Evolutionary conservation across 2,888 invertebrate species (phyloP), one percentile per base, ranked within the genome.

Genomic region (Drosophila trichaetosa): DNA sequence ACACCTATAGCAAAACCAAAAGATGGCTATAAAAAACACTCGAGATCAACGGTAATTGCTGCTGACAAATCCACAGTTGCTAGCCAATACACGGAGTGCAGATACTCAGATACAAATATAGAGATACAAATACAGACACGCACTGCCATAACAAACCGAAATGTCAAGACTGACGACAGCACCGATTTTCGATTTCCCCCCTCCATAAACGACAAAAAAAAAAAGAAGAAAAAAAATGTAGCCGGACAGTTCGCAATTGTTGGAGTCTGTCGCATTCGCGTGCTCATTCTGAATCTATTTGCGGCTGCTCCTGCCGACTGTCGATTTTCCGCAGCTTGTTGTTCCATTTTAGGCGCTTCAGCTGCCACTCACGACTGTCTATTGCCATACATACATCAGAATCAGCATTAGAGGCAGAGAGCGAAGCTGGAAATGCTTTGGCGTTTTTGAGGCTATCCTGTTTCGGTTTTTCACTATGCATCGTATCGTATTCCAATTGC

Each of bases 291-390:
- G 58, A 71, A 76, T 56, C 95, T 94, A 87, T 94, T 94, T 73
- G 94, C 95, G 59, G 95, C 64, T 65, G 63, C 76, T 65, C 57
- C 62, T 24, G 21, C 4, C 21, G 31, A 13, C 59, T 13, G 3
- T 13, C 18, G 8, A 21, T 31, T 27, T 24, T 29, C 34, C 13
- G 56, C 71, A 71, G 66, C 72, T 85, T 74, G 79, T 76, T 87
- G 80, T 77, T 78, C 78, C 70, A 80, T 86, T 90, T 79, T 83
- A 80, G 79, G 94, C 96, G 81, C 97, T 97, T 93, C 95, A 98
- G 77, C 56, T 73, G 73, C 70, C 71, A 71, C 72, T 77, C 83
- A 71, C 76, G 58, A 42, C 71, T 80, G 83, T 72, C 83, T 68
- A 77, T 74, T 72, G 75, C 79, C 78, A 81, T 78, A 75, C 79